Base-by-base conservation (phyloP, 1,140 invertebrate genomes). In the Neoseiulus cucumeris region DNA sequence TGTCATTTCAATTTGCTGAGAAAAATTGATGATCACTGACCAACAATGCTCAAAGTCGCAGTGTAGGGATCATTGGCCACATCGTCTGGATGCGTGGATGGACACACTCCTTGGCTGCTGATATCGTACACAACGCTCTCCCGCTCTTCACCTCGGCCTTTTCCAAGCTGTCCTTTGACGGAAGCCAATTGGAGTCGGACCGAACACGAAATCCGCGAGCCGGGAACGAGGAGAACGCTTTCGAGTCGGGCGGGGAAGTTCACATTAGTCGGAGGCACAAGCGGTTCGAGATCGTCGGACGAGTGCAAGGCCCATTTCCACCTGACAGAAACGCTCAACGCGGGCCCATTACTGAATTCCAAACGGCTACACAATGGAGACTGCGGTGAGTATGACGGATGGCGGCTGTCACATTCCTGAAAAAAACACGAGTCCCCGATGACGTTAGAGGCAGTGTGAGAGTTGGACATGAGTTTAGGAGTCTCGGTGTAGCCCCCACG, bases 241-340 rank as follows among this genome's bases (percentile, higher is more conserved):
- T 59, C 51, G 33, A 59, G 51, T 59, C 51, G 51, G 9, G 25
- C 51, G 22, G 51, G 51, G 18, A 28, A 28, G 14, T 59, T 25
- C 25, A 59, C 51, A 59, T 29, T 29, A 14, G 25, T n/a, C 22
- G 51, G 51, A 14, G 51, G 51, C 17, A 59, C 33, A 33, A 59
- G 51, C 51, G 51, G 51, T 9, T 59, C 51, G 51, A 59, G 51
- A 1, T 25, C 25, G 51, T 59, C 51, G 1, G 51, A 59, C 22
- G 22, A 25, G 51, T 59, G 51, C 14, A 59, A 20, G 17, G 51
- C 51, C 51, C 51, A 59, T 33, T 59, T 59, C 51, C 51, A 59
- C 25, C 51, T 25, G 22, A 59, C 25, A 29, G 51, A 59, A 25
- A 59, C 12, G 25, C 14, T 29, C 51, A 59, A 25, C 25, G 51